A percentile compares a stretch with the other conserved stretches of the same genome.
Evolutionary conservation across 1,140 invertebrate species (phyloP).

Genomic region (Copidosoma floridanum): DNA sequence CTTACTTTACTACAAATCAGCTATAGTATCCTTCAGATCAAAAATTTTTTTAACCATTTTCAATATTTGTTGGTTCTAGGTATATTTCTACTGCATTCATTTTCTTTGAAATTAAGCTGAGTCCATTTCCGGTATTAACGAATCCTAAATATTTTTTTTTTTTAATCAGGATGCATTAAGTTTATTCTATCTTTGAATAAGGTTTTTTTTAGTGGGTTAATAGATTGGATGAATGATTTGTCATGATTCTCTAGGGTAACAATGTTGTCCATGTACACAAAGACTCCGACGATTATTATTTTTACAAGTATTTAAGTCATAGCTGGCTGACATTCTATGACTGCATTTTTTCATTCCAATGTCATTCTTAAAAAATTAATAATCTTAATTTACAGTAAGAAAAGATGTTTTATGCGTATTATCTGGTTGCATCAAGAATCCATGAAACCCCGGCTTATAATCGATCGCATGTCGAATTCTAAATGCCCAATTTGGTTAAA

Average conservation of each 20-base stretch:
- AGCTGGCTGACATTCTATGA: slow-evolving; percentile 41
- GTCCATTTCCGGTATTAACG: neutral
- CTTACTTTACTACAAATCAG: neutral
- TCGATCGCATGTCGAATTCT: slow-evolving; percentile 49
- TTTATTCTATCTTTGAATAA: neutral
- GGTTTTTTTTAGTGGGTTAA: neutral
- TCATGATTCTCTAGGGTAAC: slow-evolving; percentile 43
- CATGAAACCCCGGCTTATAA: slow-evolving; percentile 55
- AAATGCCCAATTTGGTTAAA: slow-evolving; percentile 40
- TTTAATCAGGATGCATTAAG: slow-evolving; percentile 3
- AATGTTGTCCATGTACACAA: slow-evolving; percentile 53
- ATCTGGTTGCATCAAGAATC: slow-evolving; percentile 46
- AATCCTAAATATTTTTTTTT: neutral
- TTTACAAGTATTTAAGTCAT: slow-evolving; percentile 46
- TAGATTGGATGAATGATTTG: neutral
- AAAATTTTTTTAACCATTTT: neutral
- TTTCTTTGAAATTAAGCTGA: neutral
- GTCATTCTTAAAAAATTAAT: slow-evolving; percentile 41
- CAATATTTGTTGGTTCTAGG: neutral
- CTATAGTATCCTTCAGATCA: slow-evolving; percentile 5
- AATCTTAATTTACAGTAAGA: slow-evolving; percentile 38
- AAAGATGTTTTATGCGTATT: slow-evolving; percentile 51
- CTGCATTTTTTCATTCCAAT: slow-evolving; percentile 44
- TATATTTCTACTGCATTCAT: neutral
- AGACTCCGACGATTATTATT: slow-evolving; percentile 36